These are phyloP conservation scores for Anoplopoma fimbria DNA, from an alignment of 2,113 vertebrate genomes.

Conservation along the genomic window DNA sequence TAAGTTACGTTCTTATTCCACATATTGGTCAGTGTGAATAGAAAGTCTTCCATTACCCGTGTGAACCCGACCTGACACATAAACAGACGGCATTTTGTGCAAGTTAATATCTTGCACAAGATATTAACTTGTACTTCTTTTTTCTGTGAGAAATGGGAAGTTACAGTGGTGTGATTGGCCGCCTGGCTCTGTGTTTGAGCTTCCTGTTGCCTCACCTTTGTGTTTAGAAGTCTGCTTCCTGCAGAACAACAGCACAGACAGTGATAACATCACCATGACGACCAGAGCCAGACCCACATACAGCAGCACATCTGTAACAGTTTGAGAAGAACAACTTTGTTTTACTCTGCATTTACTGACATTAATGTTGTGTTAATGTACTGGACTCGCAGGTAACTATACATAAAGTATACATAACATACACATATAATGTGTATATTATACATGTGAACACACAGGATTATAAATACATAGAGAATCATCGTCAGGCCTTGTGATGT, in stretches of 20 bases:
- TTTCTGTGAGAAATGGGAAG: not conserved
- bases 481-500: too few species aligned
- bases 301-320: not conserved
- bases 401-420: too few species aligned
- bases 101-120: too few species aligned
- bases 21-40: too few species aligned
- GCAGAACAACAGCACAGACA: slow-evolving; percentile 21
- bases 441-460: not conserved
- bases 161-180: fast-evolving
- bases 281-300: not conserved
- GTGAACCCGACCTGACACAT: not conserved
- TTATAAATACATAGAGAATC: too few species aligned
- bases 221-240: not conserved
- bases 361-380: too few species aligned
- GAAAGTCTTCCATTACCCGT: too few species aligned
- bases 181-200: not conserved
- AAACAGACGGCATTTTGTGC: not conserved
- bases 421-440: not conserved
- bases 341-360: not conserved
- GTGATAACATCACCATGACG: not conserved
- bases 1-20: too few species aligned
- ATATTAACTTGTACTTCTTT: too few species aligned
- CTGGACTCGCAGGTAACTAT: too few species aligned
- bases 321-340: not conserved
- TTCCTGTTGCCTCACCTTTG: slow-evolving; percentile 13